phyloP scores from a whole-genome alignment of 2,113 vertebrate species.

The Ornithorhynchus anatinus region DNA sequence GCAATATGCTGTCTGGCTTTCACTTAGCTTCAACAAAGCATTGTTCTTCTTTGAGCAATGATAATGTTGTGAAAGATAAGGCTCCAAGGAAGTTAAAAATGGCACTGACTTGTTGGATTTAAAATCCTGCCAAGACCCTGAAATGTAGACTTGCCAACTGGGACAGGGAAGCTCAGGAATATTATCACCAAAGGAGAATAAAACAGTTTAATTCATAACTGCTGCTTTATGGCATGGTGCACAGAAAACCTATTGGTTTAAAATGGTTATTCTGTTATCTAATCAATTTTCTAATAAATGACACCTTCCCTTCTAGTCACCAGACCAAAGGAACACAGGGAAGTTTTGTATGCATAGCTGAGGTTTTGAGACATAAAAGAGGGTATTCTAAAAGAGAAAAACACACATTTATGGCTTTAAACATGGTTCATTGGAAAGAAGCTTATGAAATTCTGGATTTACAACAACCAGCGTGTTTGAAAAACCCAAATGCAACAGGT shows the following conservation, averaged over 20 bases:
- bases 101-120: too few relatives aligned
- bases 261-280: neutral
- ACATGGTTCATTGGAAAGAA: neutral
- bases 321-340: neutral
- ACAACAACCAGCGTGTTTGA: neutral
- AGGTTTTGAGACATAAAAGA: neutral
- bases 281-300: neutral
- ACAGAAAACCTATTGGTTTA: neutral
- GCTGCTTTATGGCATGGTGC: neutral
- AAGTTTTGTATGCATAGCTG: neutral
- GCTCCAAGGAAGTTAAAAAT: too few relatives aligned
- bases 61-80: too few relatives aligned
- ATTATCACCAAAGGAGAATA: neutral
- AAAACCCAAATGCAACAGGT: neutral
- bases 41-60: too few relatives aligned
- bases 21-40: too few relatives aligned
- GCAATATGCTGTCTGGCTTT: too few relatives aligned
- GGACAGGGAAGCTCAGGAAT: neutral
- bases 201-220: slow-evolving; percentile 17
- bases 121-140: neutral
- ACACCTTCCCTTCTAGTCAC: neutral
- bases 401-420: neutral
- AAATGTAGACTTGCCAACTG: neutral
- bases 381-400: neutral
- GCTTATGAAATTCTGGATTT: neutral